Percentiles rank a stretch among this genome's conserved stretches.
phyloP scores from a whole-genome alignment of 2,113 vertebrate genomes.

The Clarias batrachus region DNA sequence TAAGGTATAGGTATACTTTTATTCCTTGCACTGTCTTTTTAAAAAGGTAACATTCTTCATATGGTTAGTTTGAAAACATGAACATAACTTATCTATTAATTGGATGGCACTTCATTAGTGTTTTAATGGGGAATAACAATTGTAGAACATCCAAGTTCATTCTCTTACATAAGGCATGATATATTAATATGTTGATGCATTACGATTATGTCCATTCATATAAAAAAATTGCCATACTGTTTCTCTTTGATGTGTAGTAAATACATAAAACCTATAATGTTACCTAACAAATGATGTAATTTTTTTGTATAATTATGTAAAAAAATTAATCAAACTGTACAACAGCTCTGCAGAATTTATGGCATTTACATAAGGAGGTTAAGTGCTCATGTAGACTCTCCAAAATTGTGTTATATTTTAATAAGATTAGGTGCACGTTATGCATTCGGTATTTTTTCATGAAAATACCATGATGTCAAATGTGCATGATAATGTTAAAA shows the following conservation, averaged over 20 bases:
- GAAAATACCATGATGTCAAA: neutral
- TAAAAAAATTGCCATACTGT: neutral
- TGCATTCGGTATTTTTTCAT: neutral
- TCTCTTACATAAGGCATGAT: neutral
- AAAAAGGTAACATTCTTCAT: neutral
- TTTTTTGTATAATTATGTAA: neutral
- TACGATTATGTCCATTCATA: neutral
- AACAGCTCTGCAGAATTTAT: neutral
- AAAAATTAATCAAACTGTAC: neutral
- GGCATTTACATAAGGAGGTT: neutral
- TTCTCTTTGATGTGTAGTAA: neutral
- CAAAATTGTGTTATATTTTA: neutral
- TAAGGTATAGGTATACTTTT: neutral
- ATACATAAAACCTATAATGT: neutral
- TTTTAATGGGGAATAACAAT: neutral
- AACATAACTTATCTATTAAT: neutral
- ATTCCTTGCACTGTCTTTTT: neutral
- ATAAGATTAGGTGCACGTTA: neutral
- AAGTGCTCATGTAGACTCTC: neutral
- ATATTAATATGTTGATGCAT: neutral
- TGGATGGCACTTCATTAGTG: neutral
- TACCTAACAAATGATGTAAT: neutral
- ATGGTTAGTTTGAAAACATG: neutral
- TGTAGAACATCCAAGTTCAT: neutral
- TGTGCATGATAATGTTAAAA: conserved; percentile 5